phyloP scores from a whole-genome alignment of 2,113 vertebrate species.

The Gobius niger region DNA sequence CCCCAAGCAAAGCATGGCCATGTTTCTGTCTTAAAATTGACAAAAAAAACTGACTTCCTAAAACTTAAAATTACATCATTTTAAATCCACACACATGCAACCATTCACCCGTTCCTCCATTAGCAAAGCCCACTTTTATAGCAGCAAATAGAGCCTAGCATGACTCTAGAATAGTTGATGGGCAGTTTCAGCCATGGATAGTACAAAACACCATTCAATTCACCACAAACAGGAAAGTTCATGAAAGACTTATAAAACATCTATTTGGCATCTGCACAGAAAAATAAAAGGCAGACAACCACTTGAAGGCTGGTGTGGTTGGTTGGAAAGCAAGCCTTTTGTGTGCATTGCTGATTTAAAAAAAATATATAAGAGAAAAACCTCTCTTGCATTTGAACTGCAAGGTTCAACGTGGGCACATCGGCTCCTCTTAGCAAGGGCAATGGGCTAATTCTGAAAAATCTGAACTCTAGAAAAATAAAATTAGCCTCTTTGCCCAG shows the following conservation, averaged over 20 bases:
- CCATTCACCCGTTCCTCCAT: constrained; percentile 16
- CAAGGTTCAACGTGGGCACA: constrained; percentile 9
- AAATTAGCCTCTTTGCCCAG: not conserved
- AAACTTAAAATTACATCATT: constrained; percentile 8
- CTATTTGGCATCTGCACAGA: constrained; percentile 53
- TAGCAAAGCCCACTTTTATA: constrained; percentile 83
- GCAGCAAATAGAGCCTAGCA: constrained; percentile 87
- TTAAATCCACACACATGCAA: constrained; percentile 15
- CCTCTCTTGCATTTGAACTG: constrained; percentile 1
- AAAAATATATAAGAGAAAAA: constrained; percentile 4
- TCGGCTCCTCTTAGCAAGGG: not conserved
- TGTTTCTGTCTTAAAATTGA: constrained; percentile 41
- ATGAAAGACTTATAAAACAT: constrained; percentile 21
- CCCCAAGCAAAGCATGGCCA: constrained; percentile 46
- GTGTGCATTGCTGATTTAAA: constrained; percentile 16
- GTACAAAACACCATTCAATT: constrained; percentile 18
- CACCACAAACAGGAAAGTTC: constrained; percentile 23
- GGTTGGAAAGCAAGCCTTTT: constrained; percentile 21
- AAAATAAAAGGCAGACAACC: constrained; percentile 27
- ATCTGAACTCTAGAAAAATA: not conserved
- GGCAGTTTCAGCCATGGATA: constrained; percentile 75
- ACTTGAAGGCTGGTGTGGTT: constrained; percentile 15
- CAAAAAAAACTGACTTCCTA: constrained; percentile 19
- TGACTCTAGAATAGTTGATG: constrained; percentile 78
- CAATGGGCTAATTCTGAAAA: constrained; percentile 13